phyloP scores from a whole-genome alignment of 2,888 invertebrate genomes.

The Sesia bembeciformis region DNA sequence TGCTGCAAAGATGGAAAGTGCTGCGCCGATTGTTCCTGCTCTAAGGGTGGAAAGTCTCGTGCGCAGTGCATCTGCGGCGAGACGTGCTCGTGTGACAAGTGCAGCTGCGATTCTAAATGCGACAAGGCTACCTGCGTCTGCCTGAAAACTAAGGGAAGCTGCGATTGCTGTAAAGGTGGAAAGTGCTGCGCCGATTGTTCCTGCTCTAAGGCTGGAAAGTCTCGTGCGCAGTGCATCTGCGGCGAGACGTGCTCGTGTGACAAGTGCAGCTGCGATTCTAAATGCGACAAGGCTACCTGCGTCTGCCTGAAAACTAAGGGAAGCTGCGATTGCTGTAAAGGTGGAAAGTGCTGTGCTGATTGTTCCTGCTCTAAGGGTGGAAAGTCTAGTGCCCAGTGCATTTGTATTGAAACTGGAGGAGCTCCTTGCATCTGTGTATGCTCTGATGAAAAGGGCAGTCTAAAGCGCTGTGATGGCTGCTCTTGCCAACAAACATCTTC shows the following conservation, averaged over 20 bases:
- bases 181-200: not conserved
- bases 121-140: not conserved
- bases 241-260: not conserved
- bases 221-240: not conserved
- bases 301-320: not conserved
- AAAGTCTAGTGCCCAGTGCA: not conserved
- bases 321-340: not conserved
- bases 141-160: slow-evolving; percentile 5
- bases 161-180: slow-evolving; percentile 8
- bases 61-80: not conserved
- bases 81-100: not conserved
- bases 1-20: slow-evolving; percentile 5
- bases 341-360: not conserved
- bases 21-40: not conserved
- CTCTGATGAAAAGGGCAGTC: slow-evolving; percentile 3
- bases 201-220: not conserved
- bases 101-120: slow-evolving; percentile 3
- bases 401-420: slow-evolving; percentile 10
- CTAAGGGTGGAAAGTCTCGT: not conserved
- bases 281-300: not conserved
- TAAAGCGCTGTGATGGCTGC: slow-evolving; percentile 2
- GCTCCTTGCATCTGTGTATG: slow-evolving; percentile 20
- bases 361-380: not conserved
- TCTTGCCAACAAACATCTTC: not conserved
- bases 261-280: not conserved